Base-by-base conservation (phyloP, 2,797 vertebrate genomes). In the Myiotriccus ornatus region DNA sequence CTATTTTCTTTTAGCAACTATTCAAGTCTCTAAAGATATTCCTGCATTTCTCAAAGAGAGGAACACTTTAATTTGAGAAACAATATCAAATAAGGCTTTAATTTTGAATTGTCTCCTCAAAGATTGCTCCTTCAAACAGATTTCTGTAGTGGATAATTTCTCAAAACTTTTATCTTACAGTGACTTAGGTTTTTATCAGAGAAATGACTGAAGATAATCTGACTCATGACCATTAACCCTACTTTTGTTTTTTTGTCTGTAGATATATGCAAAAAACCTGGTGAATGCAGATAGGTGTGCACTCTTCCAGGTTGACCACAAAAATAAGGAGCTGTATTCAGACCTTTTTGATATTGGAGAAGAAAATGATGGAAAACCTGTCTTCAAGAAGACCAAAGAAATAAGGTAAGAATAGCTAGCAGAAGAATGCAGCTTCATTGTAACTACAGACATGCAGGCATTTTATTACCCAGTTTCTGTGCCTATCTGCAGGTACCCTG, bases 201-300 rank as follows among this genome's bases (percentile, higher is more conserved):
- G 62, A 76, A 73, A 69, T 44, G 55, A 69, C 28, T 50, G 14
- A 68, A 50, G 11, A 20, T 83, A 28, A 41, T 86, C 18, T 55
- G 44, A n/a, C 43, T 39, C 43, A 23, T 67, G 23, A n/a, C 6
- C 6, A 0, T 92, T 97, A 67, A 96, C 92, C 43, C 34, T 71
- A 24, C 21, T 77, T 95, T 92, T 93, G 12, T 25, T 50, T 82
- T 57, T 96, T 94, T 89, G 34, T 94, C 79, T 94, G 18, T 90
- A 98, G 99, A 99, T 99, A 99, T 99, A 99, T 99, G 99, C 99
- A 99, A 99, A 99, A 98, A 99, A 99, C 98, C 98, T 99, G 98
- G 99, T 99, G 98, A 99, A 99, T 96, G 99, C 99, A 81, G 99
- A 99, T 96, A 98, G 99, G 60, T 99, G 99, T 97, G 99, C 99